These are phyloP conservation scores for Palythoa heliodiscus DNA, from an alignment of 92 coral and sea anemone genomes.

Conservation along the genomic window DNA sequence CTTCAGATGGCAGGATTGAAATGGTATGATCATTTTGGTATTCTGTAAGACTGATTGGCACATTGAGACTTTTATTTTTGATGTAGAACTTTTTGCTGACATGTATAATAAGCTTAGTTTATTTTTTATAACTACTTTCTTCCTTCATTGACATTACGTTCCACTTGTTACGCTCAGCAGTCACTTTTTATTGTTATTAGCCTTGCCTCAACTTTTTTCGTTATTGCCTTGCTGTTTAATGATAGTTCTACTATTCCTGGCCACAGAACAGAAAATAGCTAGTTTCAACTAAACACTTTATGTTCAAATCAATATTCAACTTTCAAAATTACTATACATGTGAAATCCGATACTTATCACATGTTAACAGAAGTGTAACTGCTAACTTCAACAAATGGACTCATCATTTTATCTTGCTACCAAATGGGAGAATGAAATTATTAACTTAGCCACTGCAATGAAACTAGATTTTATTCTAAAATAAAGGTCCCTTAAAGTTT, in stretches of 20 bases:
- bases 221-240: too few species aligned
- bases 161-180: background rate
- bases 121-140: slow-evolving; percentile 40
- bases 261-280: background rate
- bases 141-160: slow-evolving; percentile 20
- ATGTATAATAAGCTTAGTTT: slow-evolving; percentile 22
- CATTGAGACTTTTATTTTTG: slow-evolving; percentile 38
- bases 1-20: slow-evolving; percentile 43
- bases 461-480: background rate
- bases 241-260: slow-evolving; percentile 4
- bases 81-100: slow-evolving; percentile 24
- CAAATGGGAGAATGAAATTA: background rate
- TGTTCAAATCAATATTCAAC: too few species aligned
- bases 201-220: too few species aligned
- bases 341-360: too few species aligned
- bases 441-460: background rate
- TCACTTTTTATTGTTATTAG: background rate
- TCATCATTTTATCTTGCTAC: background rate
- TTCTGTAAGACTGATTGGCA: slow-evolving; percentile 44
- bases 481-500: background rate
- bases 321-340: slow-evolving; percentile 8
- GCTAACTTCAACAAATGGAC: background rate
- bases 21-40: slow-evolving; percentile 47
- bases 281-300: slow-evolving; percentile 11
- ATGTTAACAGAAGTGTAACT: background rate